phyloP scores from a whole-genome alignment of 2,797 vertebrate genomes.

The Astyanax mexicanus region DNA sequence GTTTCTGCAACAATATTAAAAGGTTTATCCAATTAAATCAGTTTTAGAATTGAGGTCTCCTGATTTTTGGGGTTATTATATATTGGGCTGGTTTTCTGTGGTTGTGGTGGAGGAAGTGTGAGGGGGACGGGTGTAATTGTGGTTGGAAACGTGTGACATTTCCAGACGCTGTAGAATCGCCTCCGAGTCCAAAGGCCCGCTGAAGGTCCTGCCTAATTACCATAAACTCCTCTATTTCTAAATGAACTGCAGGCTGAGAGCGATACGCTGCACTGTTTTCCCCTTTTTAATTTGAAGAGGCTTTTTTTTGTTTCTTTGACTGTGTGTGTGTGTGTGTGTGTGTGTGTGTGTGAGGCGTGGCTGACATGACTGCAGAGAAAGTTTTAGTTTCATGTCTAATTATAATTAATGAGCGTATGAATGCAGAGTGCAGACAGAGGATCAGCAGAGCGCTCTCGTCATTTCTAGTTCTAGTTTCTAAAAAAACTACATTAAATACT shows the following conservation, averaged over 20 bases:
- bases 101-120: neutral
- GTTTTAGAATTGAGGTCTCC: neutral
- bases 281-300: neutral
- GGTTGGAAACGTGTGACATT: slow-evolving; percentile 51
- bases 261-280: neutral
- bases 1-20: too few relatives aligned
- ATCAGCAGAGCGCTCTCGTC: neutral
- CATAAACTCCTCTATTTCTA: slow-evolving; percentile 31
- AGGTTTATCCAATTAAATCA: too few relatives aligned
- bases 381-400: slow-evolving; percentile 12
- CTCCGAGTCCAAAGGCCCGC: slow-evolving; percentile 7
- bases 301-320: neutral
- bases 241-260: slow-evolving; percentile 26
- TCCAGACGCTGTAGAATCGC: slow-evolving; percentile 33
- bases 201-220: slow-evolving; percentile 49
- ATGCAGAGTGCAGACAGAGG: slow-evolving; percentile 10
- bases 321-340: neutral
- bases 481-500: too few relatives aligned
- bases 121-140: slow-evolving; percentile 32
- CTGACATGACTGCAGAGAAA: slow-evolving; percentile 15
- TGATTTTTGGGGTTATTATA: slow-evolving; percentile 18
- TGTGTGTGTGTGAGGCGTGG: neutral
- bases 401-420: slow-evolving; percentile 28
- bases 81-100: slow-evolving; percentile 33
- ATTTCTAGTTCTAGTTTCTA: too few relatives aligned